Evolutionary conservation across 2,888 invertebrate species (phyloP).

Genomic region (Cenopis cana): DNA sequence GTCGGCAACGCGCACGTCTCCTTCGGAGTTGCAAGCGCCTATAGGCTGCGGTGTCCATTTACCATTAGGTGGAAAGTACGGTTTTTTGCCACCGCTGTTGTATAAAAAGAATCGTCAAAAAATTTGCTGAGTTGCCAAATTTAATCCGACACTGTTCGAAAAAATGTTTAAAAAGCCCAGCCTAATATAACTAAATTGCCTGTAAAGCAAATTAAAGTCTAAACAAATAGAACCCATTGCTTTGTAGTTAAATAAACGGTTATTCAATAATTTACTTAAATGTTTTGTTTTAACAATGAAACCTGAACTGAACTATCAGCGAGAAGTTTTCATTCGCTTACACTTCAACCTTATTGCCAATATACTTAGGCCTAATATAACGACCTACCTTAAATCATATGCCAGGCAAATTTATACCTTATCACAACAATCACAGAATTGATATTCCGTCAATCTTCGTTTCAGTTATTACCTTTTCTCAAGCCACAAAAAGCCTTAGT

Average conservation of each 20-base stretch:
- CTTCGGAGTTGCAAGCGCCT: too few species aligned
- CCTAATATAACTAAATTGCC: neutral
- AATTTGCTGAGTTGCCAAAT: too few species aligned
- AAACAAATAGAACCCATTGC: neutral
- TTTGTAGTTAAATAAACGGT: conserved; percentile 6
- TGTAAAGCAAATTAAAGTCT: neutral
- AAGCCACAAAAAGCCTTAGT: neutral
- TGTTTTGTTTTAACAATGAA: conserved; percentile 13
- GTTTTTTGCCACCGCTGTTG: too few species aligned
- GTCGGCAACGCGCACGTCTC: too few species aligned
- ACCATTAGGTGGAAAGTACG: too few species aligned
- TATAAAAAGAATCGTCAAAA: too few species aligned
- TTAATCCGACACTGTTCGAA: too few species aligned
- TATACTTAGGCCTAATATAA: neutral
- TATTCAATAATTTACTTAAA: conserved; percentile 10
- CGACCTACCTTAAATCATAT: neutral
- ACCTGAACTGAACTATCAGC: conserved; percentile 9
- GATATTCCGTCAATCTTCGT: neutral
- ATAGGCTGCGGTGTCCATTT: too few species aligned
- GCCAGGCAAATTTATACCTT: neutral
- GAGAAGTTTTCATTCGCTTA: neutral
- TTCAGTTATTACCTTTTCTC: neutral
- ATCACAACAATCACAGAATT: neutral
- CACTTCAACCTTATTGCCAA: neutral
- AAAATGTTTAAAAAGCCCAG: too few species aligned